Evolutionary conservation across 2,113 vertebrate genomes (phyloP).

Genomic region (Dipodomys merriami): DNA sequence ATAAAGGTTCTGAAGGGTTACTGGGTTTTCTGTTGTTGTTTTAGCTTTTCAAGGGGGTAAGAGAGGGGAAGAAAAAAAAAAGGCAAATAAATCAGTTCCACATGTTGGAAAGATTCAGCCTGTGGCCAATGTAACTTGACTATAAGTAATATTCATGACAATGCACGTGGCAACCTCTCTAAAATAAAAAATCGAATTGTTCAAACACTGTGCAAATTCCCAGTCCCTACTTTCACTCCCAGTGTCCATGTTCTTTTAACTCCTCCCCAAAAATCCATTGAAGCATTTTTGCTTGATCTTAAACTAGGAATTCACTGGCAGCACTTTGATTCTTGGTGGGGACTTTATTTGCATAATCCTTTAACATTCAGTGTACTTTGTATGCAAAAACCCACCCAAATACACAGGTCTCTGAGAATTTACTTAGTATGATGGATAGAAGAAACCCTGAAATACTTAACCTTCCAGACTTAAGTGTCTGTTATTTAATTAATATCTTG

Average conservation of each 20-base stretch:
- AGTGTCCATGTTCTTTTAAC: background rate
- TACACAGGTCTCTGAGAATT: background rate
- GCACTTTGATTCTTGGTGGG: background rate
- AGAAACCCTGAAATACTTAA: background rate
- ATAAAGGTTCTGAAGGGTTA: slow-evolving; percentile 71
- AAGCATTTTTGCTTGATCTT: slow-evolving; percentile 53
- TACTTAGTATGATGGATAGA: background rate
- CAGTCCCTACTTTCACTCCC: background rate
- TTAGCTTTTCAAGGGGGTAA: slow-evolving; percentile 63
- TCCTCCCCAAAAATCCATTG: slow-evolving; percentile 6
- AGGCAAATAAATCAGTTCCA: slow-evolving; percentile 85
- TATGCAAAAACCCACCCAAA: background rate
- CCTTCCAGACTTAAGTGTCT: background rate
- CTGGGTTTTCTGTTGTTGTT: slow-evolving; percentile 66
- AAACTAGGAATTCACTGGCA: background rate
- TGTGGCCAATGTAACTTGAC: slow-evolving; percentile 81
- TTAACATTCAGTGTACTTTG: background rate
- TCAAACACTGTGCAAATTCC: slow-evolving; percentile 78
- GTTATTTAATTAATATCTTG: background rate
- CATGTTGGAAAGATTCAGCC: slow-evolving; percentile 82
- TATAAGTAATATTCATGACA: slow-evolving; percentile 81
- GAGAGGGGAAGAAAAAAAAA: background rate
- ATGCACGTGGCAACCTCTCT: slow-evolving; percentile 69
- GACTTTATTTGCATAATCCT: slow-evolving; percentile 5
- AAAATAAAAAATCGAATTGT: slow-evolving; percentile 71